Evolutionary conservation across 2,113 vertebrate species (phyloP).

Genomic region (Gymnobelideus leadbeateri): DNA sequence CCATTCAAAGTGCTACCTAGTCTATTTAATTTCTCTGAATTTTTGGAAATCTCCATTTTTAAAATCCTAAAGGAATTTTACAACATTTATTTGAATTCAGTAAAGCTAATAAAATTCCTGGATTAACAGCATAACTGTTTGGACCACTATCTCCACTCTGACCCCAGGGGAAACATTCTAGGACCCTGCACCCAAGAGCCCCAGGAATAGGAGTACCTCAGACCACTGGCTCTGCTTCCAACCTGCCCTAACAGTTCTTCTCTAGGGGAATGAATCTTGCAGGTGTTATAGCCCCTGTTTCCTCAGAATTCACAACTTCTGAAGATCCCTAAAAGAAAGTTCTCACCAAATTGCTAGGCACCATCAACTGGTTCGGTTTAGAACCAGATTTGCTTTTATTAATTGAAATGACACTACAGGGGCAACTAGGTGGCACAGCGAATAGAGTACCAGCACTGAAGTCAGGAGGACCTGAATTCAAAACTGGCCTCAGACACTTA

Average conservation of each 20-base stretch:
- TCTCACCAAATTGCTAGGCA: no score
- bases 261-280: background rate
- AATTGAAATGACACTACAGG: no score
- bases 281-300: background rate
- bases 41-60: background rate
- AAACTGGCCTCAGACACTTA: no score
- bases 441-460: no score
- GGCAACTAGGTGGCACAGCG: no score
- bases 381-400: no score
- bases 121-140: background rate
- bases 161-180: background rate
- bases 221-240: background rate
- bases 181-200: background rate
- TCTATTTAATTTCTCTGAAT: no score
- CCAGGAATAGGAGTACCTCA: background rate
- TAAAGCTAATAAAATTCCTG: background rate
- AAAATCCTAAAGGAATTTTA: background rate
- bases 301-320: background rate
- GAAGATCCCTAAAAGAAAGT: no score
- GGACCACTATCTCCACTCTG: background rate
- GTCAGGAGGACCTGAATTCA: no score
- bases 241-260: background rate
- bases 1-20: no score
- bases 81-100: background rate
- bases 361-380: no score